Evolutionary conservation across 2,888 invertebrate genomes (phyloP), one percentile per base, ranked within the genome.

Genomic region (Mechanitis mazaeus): DNA sequence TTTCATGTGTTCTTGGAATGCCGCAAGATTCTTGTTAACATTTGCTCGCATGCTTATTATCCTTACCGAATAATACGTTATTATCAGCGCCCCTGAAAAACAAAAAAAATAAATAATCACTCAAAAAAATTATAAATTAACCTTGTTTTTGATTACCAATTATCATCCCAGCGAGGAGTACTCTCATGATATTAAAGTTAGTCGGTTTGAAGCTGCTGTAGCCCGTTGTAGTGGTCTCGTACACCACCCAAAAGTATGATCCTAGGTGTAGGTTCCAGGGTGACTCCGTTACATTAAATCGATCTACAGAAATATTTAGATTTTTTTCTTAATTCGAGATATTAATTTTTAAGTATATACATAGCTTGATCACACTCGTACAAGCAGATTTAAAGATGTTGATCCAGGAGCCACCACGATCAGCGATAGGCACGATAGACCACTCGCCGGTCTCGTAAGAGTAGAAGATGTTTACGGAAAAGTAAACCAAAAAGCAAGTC

Each of bases 11-110:
- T 85, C 83, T 66, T 86, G 85, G 71, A 81, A 87, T 2, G 77
- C 73, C 0, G 85, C 87, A 58, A 85, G 71, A 2, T 77, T 74
- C 60, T 80, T 81, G 75, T 87, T 85, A 33, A 87, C 87, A 68
- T 85, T 82, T 0, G 87, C 78, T 0, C 87, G 75, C 12, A 85
- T 75, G 58, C 87, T 87, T 74, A 87, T 87, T 65, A 87, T 83
- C 56, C 84, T 76, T 31, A 87, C 87, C 2, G 85, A 78, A 70
- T 77, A 84, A 69, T 86, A 87, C 0, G 85, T 87, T 12, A 75
- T 75, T 33, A 82, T 73, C 75, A 85, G 79, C 1, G 80, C 73
- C 42, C 82, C 87, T 87, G 71, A 0, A 64, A 63, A 38, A 33
- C 20, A n/a, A 33, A 11, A 50, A 20, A 31, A 53, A 20, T 42